Evolutionary conservation across 2,113 vertebrate genomes (phyloP).

Genomic region (Muscicapa adusta): DNA sequence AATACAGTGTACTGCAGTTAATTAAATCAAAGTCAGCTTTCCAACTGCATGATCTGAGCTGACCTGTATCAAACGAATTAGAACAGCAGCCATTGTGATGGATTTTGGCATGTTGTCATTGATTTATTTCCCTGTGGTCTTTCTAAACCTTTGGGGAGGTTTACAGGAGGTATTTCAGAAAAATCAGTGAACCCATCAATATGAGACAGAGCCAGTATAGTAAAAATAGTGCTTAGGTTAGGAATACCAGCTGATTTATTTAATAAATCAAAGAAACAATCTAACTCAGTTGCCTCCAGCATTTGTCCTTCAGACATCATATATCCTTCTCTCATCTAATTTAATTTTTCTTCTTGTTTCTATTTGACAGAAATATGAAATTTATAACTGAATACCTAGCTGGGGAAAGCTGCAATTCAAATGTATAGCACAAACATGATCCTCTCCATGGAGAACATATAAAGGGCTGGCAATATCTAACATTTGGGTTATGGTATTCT

Average conservation of each 20-base stretch:
- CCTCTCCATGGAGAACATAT: slow-evolving; percentile 19
- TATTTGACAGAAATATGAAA: slow-evolving; percentile 2
- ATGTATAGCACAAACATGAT: neutral
- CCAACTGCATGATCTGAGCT: slow-evolving; percentile 6
- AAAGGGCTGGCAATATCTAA: neutral
- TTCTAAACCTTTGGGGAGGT: slow-evolving; percentile 12
- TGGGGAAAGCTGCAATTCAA: neutral
- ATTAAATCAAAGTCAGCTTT: slow-evolving; percentile 38
- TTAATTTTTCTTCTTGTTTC: slow-evolving; percentile 23
- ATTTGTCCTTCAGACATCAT: slow-evolving; percentile 4
- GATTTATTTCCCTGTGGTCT: slow-evolving; percentile 11
- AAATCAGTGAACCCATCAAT: neutral
- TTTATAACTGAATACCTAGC: slow-evolving; percentile 1
- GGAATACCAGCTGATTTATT: slow-evolving; percentile 28
- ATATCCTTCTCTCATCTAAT: slow-evolving; percentile 23
- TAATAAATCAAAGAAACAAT: slow-evolving; percentile 50
- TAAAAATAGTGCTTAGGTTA: slow-evolving; percentile 28
- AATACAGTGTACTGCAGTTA: neutral
- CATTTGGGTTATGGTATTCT: neutral
- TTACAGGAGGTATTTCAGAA: slow-evolving; percentile 22
- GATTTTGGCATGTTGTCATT: slow-evolving; percentile 17
- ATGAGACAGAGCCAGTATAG: neutral
- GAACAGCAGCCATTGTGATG: neutral
- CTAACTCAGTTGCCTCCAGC: slow-evolving; percentile 3
- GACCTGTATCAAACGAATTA: slow-evolving; percentile 22